Evolutionary conservation across 2,797 vertebrate species (phyloP), one percentile per base, ranked within the genome.

Genomic region (Capromys pilorides): DNA sequence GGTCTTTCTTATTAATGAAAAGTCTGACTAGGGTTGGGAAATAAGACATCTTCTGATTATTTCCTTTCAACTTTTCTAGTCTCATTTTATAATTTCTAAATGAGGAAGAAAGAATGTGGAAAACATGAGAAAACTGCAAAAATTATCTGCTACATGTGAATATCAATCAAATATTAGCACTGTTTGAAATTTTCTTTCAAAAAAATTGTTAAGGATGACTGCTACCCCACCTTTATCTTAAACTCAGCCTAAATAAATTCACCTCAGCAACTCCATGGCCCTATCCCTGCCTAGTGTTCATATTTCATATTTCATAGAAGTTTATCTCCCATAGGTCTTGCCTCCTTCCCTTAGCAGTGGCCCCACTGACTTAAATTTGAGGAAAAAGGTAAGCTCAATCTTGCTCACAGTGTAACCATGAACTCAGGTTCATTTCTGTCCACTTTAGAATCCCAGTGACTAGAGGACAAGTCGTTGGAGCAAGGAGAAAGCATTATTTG

Each of bases 1-100:
- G 26, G 5, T 57, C 7, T 89, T 79, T 62, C 22, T 4, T 11
- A 3, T 86, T 79, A 36, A 31, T 49, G 39, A 19, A 87, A 89
- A 75, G 24, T 89, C 59, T 80, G 28, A 2, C n/a, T 54, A 22
- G 7, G 80, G 4, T 39, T 69, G 62, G n/a, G 77, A 87, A 80
- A 21, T 10, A 91, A n/a, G 64, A 71, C 31, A 62, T 64, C 71
- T 19, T 93, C 36, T 88, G 19, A 78, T 66, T 64, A 77, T 54
- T 92, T 75, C 0, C 28, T 87, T 92, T 41, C 6, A 45, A 18
- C 6, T 87, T 67, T 86, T 64, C 62, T 86, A 94, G n/a, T 24
- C 39, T 51, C 67, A 14, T 31, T 33, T 89, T 81, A 36, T 39
- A 95, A 59, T 31, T 36, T 36, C 19, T 61, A 36, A 73, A 77